phyloP scores from a whole-genome alignment of 2,797 vertebrate species.

The Apodemus agrarius region DNA sequence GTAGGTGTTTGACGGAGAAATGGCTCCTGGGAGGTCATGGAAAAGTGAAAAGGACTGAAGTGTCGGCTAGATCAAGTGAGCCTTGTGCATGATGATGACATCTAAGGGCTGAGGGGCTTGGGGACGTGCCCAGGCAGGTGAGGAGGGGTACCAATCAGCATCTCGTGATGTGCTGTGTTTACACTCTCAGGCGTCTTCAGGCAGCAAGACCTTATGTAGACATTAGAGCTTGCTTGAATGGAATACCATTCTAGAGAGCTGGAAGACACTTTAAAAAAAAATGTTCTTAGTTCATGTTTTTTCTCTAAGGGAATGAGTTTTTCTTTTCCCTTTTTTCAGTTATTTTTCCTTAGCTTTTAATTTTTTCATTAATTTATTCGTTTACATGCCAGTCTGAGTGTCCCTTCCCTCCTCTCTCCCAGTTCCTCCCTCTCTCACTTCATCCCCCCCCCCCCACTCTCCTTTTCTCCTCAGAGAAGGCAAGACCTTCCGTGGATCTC shows the following conservation, averaged over 20 bases:
- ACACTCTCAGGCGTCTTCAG: background rate
- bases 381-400: too few species aligned
- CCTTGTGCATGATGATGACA: background rate
- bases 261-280: too few species aligned
- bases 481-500: background rate
- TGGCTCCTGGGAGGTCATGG: background rate
- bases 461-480: background rate
- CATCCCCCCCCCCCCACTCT: too few species aligned
- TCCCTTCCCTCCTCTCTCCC: background rate
- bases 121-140: background rate
- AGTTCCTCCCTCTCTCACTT: too few species aligned
- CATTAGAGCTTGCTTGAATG: background rate
- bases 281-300: conserved; percentile 11
- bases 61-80: background rate
- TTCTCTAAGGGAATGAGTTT: background rate
- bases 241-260: background rate
- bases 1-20: background rate
- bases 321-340: background rate
- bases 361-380: too few species aligned
- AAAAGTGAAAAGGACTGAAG: background rate
- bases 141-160: background rate
- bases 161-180: background rate
- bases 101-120: background rate
- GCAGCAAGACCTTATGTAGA: background rate
- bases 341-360: background rate